Base-by-base conservation (phyloP, 2,113 vertebrate genomes). In the Anhinga rufa region DNA sequence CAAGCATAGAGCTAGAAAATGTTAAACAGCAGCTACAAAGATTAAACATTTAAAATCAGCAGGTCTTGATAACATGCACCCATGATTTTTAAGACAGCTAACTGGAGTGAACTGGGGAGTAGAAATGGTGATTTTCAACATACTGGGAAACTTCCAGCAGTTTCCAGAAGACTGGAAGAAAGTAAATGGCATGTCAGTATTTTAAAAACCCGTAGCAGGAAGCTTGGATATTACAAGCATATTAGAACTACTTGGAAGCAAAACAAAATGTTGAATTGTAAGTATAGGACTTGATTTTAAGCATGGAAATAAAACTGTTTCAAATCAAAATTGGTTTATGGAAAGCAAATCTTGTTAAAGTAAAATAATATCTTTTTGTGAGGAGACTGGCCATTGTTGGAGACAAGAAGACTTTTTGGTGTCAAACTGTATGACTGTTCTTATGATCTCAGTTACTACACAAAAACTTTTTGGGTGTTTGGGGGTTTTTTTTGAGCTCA, bases 161-260 rank as follows among this genome's bases (percentile, higher is more conserved):
- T 80, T 92, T 90, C 78, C 87, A 82, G 90, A 88, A 80, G 79
- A 95, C 70, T 93, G 92, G 90, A 94, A 97, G 87, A 87, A 93
- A 94, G 54, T 90, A 62, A 94, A 62, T 80, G 36, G 32, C 36
- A 72, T 90, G 91, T 91, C 89, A 94, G 74, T 76, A 72, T 85
- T 92, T 92, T 57, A 90, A 85, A 94, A 95, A 65, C 70, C 46
- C 12, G 4, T 80, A 82, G 62, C 90, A 96, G 94, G 82, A 95
- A 90, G 28, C 49, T 76, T 69, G 64, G 62, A 19, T 95, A 84
- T 95, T 85, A 87, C 69, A 82, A 69, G 65, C 6, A 0, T 82
- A 69, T 94, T 58, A 89, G 44, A 85, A 69, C 65, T 46, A 80
- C 65, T 72, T 85, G 66, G 74, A 94, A 89, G 75, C 17, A 85